A percentile compares a stretch with the other conserved stretches of the same genome.
Conservation (phyloP, 2,888 invertebrate genomes). For the Axea sp. region DNA sequence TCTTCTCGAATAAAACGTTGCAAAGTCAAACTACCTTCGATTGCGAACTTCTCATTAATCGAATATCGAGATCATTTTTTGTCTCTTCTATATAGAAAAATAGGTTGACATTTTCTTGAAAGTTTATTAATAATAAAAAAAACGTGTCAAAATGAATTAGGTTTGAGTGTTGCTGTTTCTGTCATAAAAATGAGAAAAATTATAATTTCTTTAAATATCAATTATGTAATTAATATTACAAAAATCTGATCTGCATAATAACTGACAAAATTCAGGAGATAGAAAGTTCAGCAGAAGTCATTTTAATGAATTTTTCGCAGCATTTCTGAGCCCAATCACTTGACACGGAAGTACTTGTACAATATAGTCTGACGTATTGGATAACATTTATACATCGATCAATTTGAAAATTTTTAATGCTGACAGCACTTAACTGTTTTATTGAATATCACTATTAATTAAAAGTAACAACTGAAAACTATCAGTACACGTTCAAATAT, state of each 20-base stretch:
- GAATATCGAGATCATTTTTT: conserved; percentile 12
- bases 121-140: neutral
- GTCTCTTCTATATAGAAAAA: conserved; percentile 7
- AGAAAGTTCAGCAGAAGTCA: conserved; percentile 26
- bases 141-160: too few relatives aligned
- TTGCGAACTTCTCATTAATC: conserved; percentile 28
- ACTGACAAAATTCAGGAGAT: conserved; percentile 7
- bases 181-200: too few relatives aligned
- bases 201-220: too few relatives aligned
- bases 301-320: neutral
- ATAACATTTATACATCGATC: conserved; percentile 27
- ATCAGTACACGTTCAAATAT: conserved; percentile 23
- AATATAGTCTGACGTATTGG: conserved; percentile 8
- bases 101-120: conserved; percentile 8
- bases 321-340: neutral
- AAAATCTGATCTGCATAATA: conserved; percentile 1
- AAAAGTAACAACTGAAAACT: conserved; percentile 27
- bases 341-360: conserved; percentile 14
- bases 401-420: conserved; percentile 5
- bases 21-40: conserved; percentile 28
- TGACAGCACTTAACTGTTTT: conserved; percentile 16
- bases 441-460: conserved; percentile 41
- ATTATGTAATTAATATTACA: neutral
- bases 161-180: too few relatives aligned
- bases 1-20: conserved; percentile 25